phyloP scores from a whole-genome alignment of 2,888 invertebrate genomes.

The Agrilus mali region DNA sequence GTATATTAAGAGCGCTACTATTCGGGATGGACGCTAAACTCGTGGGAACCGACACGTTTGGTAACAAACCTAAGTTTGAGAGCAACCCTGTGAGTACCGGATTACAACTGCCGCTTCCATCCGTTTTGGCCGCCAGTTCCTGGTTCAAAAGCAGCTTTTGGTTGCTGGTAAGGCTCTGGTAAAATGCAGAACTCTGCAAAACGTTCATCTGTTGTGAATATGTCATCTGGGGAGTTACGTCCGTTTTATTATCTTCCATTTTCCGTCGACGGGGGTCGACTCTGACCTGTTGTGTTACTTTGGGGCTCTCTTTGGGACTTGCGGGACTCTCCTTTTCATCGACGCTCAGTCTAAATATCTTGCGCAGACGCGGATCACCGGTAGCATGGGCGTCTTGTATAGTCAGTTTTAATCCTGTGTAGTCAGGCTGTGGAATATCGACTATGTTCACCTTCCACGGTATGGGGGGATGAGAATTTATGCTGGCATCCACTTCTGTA shows the following conservation, averaged over 20 bases:
- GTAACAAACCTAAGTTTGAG: constrained; percentile 41
- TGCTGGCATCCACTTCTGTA: constrained; percentile 74
- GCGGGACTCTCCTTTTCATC: constrained; percentile 48
- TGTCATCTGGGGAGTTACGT: constrained; percentile 27
- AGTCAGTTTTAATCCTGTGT: constrained; percentile 58
- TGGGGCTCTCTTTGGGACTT: constrained; percentile 37
- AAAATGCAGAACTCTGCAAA: constrained; percentile 56
- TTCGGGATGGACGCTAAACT: constrained; percentile 5
- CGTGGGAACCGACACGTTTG: constrained; percentile 13
- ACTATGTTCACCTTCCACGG: constrained; percentile 47
- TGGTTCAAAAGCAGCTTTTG: constrained; percentile 61
- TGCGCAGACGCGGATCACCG: constrained; percentile 62
- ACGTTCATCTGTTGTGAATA: constrained; percentile 51
- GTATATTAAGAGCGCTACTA: constrained; percentile 29
- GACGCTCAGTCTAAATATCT: constrained; percentile 54
- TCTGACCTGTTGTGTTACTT: constrained; percentile 33
- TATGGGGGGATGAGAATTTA: constrained; percentile 65
- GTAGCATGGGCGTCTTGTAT: constrained; percentile 58
- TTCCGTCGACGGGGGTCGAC: constrained; percentile 31
- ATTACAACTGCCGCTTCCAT: constrained; percentile 48
- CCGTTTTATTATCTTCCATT: constrained; percentile 18
- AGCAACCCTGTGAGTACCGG: constrained; percentile 46
- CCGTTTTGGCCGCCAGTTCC: constrained; percentile 44
- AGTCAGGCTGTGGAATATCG: constrained; percentile 62
- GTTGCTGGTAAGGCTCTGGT: constrained; percentile 56